Conservation (phyloP, 2,797 vertebrate species). For the Malurus splendens region DNA sequence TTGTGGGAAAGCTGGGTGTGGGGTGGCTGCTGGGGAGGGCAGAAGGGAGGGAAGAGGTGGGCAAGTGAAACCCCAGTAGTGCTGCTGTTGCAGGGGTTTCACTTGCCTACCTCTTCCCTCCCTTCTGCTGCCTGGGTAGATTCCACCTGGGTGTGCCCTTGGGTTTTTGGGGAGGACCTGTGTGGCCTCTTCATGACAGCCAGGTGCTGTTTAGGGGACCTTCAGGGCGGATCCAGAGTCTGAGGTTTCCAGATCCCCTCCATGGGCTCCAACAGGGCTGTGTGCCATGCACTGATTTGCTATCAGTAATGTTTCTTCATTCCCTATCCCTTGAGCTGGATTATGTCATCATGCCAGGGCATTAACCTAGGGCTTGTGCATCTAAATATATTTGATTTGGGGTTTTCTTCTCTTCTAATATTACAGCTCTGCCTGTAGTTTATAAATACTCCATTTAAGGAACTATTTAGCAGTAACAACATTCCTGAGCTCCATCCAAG, state of each 20-base stretch:
- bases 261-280: neutral
- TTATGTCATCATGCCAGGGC: slow-evolving; percentile 25
- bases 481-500: slow-evolving; percentile 20
- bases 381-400: slow-evolving; percentile 27
- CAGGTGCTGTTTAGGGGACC: neutral
- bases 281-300: neutral
- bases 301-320: neutral
- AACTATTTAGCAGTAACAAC: slow-evolving; percentile 28
- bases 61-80: neutral
- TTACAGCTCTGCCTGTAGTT: slow-evolving; percentile 36
- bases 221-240: neutral
- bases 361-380: slow-evolving; percentile 17
- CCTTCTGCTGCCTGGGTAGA: neutral
- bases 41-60: neutral
- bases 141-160: accelerated
- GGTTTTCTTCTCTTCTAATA: slow-evolving; percentile 34
- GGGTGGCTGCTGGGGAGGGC: neutral
- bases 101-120: too few species aligned
- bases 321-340: neutral
- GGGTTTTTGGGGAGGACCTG: neutral
- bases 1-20: accelerated
- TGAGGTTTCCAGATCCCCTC: neutral
- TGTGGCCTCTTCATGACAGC: neutral
- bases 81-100: neutral
- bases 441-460: slow-evolving; percentile 40